Conservation (phyloP, 2,797 vertebrate genomes). For the Peromyscus aztecus region DNA sequence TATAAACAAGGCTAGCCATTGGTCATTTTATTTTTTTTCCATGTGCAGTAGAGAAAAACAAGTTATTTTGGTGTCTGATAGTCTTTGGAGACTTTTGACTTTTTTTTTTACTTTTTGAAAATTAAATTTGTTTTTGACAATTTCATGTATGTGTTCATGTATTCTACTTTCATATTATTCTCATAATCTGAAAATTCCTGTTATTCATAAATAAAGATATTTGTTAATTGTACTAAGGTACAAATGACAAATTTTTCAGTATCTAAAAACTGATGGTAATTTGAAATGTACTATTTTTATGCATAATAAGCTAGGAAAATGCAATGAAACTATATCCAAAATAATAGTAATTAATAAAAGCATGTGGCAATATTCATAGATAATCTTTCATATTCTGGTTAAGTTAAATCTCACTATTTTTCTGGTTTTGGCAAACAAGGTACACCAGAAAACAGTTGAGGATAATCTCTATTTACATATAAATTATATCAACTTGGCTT, state of each 20-base stretch:
- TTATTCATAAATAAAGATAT: constrained; percentile 29
- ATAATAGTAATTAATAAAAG: constrained; percentile 10
- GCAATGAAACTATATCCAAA: neutral
- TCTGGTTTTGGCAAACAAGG: neutral
- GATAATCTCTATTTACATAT: neutral
- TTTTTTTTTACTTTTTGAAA: neutral
- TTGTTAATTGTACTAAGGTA: neutral
- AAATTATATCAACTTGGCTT: neutral
- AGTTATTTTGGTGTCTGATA: neutral
- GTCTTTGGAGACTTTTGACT: neutral
- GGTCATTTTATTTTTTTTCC: neutral
- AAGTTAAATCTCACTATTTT: neutral
- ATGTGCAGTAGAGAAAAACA: constrained; percentile 60
- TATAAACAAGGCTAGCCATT: constrained; percentile 60
- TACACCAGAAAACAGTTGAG: neutral
- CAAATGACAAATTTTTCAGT: constrained; percentile 55
- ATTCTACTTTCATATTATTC: neutral
- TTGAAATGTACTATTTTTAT: constrained; percentile 26
- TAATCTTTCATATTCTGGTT: neutral
- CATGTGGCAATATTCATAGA: neutral
- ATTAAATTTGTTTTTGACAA: no score
- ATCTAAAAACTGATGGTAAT: constrained; percentile 3
- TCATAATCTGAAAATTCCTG: neutral
- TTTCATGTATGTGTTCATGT: no score
- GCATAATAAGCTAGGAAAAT: neutral